These are phyloP conservation scores for Ennomos erosarius DNA, from an alignment of 2,888 invertebrate genomes.

Conservation along the genomic window DNA sequence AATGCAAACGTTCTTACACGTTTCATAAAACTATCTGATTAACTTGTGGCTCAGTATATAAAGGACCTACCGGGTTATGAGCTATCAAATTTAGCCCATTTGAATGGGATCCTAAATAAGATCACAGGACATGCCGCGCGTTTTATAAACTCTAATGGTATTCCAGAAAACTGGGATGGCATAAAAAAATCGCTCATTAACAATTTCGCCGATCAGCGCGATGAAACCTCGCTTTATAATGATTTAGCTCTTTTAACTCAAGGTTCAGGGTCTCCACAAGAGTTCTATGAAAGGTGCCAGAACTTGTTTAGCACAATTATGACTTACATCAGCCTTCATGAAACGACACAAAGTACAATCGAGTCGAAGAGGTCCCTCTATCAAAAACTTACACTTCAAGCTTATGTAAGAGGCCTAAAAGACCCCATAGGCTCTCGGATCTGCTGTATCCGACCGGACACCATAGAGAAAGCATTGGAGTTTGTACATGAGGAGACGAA, in stretches of 20 bases:
- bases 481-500: conserved; percentile 32
- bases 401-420: conserved; percentile 32
- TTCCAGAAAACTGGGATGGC: conserved; percentile 37
- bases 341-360: conserved; percentile 23
- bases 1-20: conserved; percentile 3
- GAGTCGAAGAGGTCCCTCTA: conserved; percentile 29
- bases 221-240: conserved; percentile 44
- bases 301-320: conserved; percentile 22
- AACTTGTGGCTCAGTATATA: background rate
- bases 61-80: background rate
- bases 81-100: background rate
- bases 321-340: conserved; percentile 33
- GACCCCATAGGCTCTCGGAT: conserved; percentile 43
- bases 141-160: conserved; percentile 34
- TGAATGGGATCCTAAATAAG: conserved; percentile 21
- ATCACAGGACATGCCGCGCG: conserved; percentile 12
- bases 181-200: conserved; percentile 39
- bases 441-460: conserved; percentile 42
- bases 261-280: conserved; percentile 22
- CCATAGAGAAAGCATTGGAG: conserved; percentile 40
- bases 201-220: conserved; percentile 43
- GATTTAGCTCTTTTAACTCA: conserved; percentile 32
- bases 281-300: conserved; percentile 28
- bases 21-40: background rate
- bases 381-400: conserved; percentile 34